phyloP scores from a whole-genome alignment of 1,140 invertebrate genomes.

The Drosophila persimilis region DNA sequence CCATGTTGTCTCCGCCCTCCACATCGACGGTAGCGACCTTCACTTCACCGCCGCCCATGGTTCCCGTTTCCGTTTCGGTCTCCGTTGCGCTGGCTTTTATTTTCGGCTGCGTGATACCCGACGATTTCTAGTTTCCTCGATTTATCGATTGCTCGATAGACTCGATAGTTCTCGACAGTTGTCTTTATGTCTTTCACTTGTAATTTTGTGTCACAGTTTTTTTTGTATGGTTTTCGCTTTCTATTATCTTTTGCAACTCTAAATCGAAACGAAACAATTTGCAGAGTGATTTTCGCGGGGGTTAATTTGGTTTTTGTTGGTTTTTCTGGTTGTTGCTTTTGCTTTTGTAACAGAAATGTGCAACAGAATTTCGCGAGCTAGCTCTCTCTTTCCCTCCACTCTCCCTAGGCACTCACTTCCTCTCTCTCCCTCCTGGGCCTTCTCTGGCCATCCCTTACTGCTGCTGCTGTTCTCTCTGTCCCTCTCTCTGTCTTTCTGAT shows the following conservation, averaged over 20 bases:
- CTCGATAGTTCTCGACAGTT: constrained; percentile 12
- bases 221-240: constrained; percentile 18
- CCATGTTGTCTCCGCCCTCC: constrained; percentile 92
- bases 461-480: not conserved
- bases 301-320: constrained; percentile 21
- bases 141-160: constrained; percentile 24
- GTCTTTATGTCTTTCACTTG: not conserved
- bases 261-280: constrained; percentile 66
- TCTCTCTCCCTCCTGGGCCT: not conserved
- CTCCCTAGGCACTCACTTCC: not conserved
- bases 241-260: constrained; percentile 16
- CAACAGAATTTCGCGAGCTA: constrained; percentile 34
- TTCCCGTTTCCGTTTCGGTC: constrained; percentile 73
- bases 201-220: constrained; percentile 5
- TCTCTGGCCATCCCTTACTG: not conserved
- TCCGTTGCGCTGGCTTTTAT: constrained; percentile 67
- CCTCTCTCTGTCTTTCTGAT: not conserved
- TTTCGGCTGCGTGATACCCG: not conserved
- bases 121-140: constrained; percentile 19
- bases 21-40: constrained; percentile 93
- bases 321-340: not conserved
- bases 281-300: constrained; percentile 26
- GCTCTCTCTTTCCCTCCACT: constrained; percentile 14
- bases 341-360: constrained; percentile 8
- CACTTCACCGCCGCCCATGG: constrained; percentile 90